Percentiles rank a stretch among this genome's conserved stretches.
Conservation (phyloP, 2,888 invertebrate genomes). For the Eupithecia subumbrata region DNA sequence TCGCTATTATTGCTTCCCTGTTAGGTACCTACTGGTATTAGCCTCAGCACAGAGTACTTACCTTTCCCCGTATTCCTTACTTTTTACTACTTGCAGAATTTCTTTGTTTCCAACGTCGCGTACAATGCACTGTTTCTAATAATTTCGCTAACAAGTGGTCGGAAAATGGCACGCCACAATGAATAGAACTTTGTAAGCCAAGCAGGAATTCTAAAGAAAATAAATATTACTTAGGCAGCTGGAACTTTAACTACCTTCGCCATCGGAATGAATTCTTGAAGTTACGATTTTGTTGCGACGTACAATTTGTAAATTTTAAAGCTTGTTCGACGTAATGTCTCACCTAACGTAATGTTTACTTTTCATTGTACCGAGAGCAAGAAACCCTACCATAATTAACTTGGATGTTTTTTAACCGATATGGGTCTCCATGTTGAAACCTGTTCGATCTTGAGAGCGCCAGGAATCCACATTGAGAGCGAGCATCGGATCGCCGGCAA, state of each 20-base stretch:
- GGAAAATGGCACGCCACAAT: conserved; percentile 63
- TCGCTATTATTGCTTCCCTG: conserved; percentile 53
- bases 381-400: conserved; percentile 75
- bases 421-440: conserved; percentile 75
- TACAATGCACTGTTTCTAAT: conserved; percentile 74
- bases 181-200: conserved; percentile 60
- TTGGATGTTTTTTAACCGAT: conserved; percentile 79
- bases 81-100: conserved; percentile 70
- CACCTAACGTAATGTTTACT: conserved; percentile 58
- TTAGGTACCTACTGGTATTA: conserved; percentile 43
- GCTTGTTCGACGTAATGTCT: conserved; percentile 34
- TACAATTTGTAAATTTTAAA: conserved; percentile 17
- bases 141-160: conserved; percentile 72
- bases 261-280: conserved; percentile 34
- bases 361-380: conserved; percentile 62
- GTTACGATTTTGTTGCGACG: conserved; percentile 22
- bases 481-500: conserved; percentile 65
- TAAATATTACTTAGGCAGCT: conserved; percentile 47
- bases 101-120: conserved; percentile 72
- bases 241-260: conserved; percentile 40
- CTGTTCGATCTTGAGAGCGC: conserved; percentile 75
- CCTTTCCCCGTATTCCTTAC: conserved; percentile 65
- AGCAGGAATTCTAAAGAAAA: conserved; percentile 57
- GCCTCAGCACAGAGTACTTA: conserved; percentile 54
- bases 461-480: conserved; percentile 73